These are phyloP conservation scores for Thripadectes ignobilis DNA, from an alignment of 2,797 vertebrate species.

Conservation along the genomic window DNA sequence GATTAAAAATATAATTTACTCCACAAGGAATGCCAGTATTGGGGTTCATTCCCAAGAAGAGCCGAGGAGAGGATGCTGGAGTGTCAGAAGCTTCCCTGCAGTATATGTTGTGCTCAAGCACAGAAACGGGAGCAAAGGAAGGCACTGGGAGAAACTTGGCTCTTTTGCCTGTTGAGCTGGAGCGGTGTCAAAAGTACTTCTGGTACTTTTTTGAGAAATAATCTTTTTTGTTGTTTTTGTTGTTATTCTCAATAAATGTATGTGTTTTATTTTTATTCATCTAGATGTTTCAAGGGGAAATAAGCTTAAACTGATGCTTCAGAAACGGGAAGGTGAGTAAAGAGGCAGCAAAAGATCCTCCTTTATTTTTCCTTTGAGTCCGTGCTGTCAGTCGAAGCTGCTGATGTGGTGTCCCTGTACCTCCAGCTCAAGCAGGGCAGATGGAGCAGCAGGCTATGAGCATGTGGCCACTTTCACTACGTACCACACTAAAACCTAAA, in stretches of 20 bases:
- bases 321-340: conserved; percentile 78
- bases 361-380: neutral
- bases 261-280: conserved; percentile 33
- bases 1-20: neutral
- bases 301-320: conserved; percentile 79
- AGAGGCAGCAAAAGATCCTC: neutral
- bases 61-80: neutral
- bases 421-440: neutral
- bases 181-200: neutral
- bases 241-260: neutral
- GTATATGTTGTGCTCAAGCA: rapidly evolving
- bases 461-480: rapidly evolving
- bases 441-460: rapidly evolving
- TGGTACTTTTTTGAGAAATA: neutral
- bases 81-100: neutral
- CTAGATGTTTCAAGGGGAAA: conserved; percentile 77
- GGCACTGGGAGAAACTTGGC: neutral
- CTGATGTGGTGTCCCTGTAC: rapidly evolving
- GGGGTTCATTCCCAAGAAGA: neutral
- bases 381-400: rapidly evolving
- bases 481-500: neutral
- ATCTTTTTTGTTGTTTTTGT: neutral
- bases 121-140: neutral
- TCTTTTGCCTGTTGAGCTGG: neutral
- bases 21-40: neutral